Conservation (phyloP, 2,888 invertebrate genomes). For the Caenorhabditis virilis region DNA sequence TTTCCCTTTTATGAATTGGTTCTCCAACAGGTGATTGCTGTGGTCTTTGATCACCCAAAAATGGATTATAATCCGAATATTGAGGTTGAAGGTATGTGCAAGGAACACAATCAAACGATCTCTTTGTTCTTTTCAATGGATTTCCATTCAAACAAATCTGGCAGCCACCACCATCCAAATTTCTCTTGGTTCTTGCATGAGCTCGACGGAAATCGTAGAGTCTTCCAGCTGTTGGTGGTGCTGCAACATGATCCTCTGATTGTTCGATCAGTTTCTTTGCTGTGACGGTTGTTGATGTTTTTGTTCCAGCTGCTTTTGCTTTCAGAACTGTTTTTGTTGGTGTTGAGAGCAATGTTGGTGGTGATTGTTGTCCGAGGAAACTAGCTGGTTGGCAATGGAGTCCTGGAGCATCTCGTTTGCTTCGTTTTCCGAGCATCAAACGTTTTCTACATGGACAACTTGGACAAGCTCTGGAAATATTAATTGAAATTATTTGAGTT, state of each 20-base stretch:
- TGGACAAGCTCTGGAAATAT: conserved; percentile 53
- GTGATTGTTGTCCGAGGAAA: conserved; percentile 30
- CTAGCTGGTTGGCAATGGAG: conserved; percentile 52
- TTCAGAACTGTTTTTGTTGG: conserved; percentile 16
- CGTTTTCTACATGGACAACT: conserved; percentile 53
- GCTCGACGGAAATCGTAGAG: conserved; percentile 43
- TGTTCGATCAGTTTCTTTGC: conserved; percentile 21
- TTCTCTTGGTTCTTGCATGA: conserved; percentile 43
- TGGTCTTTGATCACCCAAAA: conserved; percentile 32
- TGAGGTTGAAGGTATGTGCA: conserved; percentile 57
- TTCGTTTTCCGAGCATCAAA: conserved; percentile 47
- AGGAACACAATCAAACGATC: conserved; percentile 48
- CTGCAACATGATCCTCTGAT: conserved; percentile 35
- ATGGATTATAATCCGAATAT: conserved; percentile 45
- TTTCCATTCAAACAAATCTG: conserved; percentile 52
- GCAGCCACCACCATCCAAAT: conserved; percentile 36
- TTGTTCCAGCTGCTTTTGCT: conserved; percentile 13
- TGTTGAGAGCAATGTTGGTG: conserved; percentile 12
- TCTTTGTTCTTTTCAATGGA: conserved; percentile 46
- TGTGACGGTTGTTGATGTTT: conserved; percentile 9
- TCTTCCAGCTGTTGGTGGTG: conserved; percentile 45
- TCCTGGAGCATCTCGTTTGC: conserved; percentile 34
- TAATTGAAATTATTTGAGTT: too few relatives aligned
- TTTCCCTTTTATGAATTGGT: conserved; percentile 37
- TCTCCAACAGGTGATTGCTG: conserved; percentile 39